Evolutionary conservation across 2,797 vertebrate species (phyloP).

Genomic region (Bradypus variegatus): DNA sequence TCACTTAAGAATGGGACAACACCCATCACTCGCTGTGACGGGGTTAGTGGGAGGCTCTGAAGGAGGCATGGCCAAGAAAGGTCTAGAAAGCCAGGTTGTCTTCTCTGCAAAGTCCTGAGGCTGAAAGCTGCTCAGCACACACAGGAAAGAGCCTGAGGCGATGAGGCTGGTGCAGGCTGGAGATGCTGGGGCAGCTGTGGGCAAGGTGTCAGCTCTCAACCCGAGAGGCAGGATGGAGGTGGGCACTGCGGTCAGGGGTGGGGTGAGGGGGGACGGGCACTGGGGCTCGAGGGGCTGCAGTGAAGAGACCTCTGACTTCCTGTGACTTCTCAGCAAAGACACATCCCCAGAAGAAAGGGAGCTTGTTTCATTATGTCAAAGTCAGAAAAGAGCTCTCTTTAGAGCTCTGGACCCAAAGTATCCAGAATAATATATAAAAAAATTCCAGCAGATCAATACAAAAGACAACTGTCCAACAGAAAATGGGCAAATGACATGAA

Average conservation of each 20-base stretch:
- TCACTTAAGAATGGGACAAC: no score
- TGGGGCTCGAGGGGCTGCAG: not conserved
- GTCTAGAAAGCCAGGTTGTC: not conserved
- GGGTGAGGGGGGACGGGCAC: not conserved
- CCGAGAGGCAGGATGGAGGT: no score
- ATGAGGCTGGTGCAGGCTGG: not conserved
- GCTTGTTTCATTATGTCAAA: not conserved
- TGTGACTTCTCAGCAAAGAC: not conserved
- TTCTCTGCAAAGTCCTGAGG: not conserved
- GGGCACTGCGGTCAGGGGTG: not conserved
- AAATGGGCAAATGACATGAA: not conserved
- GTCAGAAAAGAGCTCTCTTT: not conserved
- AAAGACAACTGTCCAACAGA: not conserved
- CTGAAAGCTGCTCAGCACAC: not conserved
- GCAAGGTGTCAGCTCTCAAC: not conserved
- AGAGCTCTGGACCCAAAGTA: not conserved
- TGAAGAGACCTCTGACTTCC: constrained; percentile 14
- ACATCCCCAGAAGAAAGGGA: not conserved
- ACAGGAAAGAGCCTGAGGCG: not conserved
- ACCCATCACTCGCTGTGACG: not conserved
- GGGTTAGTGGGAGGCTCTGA: not conserved
- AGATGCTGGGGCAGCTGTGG: not conserved
- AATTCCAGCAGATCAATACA: not conserved
- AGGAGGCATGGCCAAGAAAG: not conserved
- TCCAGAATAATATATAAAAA: not conserved